phyloP scores from a whole-genome alignment of 2,888 invertebrate genomes.

The Calameuta filiformis region DNA sequence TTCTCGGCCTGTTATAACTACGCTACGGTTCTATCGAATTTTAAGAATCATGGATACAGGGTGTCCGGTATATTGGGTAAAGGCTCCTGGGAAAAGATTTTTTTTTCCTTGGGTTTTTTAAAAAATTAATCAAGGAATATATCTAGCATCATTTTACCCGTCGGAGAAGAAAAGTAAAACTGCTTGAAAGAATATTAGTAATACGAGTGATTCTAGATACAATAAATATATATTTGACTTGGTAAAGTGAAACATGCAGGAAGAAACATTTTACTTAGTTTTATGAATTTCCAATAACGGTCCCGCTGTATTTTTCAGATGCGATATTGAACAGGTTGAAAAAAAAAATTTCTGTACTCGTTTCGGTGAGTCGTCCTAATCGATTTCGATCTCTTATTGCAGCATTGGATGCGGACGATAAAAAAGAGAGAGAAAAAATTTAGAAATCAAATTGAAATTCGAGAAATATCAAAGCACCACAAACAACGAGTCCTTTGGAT shows the following conservation, averaged over 20 bases:
- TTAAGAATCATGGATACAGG: background rate
- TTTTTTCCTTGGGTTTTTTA: background rate
- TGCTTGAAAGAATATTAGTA: background rate
- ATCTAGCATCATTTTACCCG: background rate
- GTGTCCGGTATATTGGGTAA: background rate
- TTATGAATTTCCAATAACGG: background rate
- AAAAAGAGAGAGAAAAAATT: background rate
- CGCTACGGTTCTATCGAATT: background rate
- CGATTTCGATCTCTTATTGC: background rate
- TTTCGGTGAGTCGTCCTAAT: background rate
- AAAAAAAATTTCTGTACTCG: background rate
- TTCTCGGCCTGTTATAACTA: background rate
- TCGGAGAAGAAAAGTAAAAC: background rate
- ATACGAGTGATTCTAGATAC: background rate
- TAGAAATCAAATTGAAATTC: background rate
- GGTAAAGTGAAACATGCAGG: background rate
- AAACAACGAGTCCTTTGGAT: background rate
- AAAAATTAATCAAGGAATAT: background rate
- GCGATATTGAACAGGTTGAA: background rate
- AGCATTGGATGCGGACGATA: background rate
- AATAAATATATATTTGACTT: background rate
- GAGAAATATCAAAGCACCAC: background rate
- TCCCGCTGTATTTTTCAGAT: background rate
- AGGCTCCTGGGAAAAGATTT: background rate
- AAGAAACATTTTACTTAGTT: background rate